Evolutionary conservation across 2,113 vertebrate species (phyloP).

Genomic region (Nycticryphes semicollaris): DNA sequence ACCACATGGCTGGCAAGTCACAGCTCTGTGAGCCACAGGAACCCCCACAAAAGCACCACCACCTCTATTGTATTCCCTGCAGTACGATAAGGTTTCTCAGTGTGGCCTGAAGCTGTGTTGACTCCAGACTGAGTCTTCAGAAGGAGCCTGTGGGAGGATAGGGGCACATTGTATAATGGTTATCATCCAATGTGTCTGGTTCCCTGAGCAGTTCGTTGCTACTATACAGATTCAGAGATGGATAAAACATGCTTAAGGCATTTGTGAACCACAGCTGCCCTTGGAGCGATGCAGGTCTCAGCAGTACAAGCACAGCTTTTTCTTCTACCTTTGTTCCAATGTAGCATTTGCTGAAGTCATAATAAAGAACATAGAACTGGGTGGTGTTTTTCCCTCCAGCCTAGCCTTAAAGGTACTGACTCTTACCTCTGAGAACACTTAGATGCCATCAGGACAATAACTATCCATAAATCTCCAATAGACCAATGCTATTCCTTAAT

Average conservation of each 20-base stretch:
- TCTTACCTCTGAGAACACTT: not conserved
- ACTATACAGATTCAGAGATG: not conserved
- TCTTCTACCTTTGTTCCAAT: not conserved
- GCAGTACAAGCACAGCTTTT: not conserved
- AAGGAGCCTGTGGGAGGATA: not conserved
- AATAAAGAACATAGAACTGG: not conserved
- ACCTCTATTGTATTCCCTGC: not conserved
- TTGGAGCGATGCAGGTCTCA: accelerated
- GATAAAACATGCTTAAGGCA: not conserved
- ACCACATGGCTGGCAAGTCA: constrained; percentile 1
- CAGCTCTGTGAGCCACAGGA: not conserved
- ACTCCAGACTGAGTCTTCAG: not conserved
- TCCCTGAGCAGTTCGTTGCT: not conserved
- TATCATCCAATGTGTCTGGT: not conserved
- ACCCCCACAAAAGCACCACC: not conserved
- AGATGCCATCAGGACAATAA: not conserved
- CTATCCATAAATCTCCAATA: not conserved
- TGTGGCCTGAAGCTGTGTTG: not conserved
- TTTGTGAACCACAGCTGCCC: not conserved
- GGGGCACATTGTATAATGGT: not conserved
- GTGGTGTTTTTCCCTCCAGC: not conserved
- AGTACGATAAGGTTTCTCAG: not conserved
- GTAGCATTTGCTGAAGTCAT: not conserved
- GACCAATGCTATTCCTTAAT: not conserved
- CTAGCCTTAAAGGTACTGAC: not conserved